A percentile compares a stretch with the other conserved stretches of the same genome.
Conservation (phyloP, 1,140 invertebrate genomes). For the Calephelis nemesis region DNA sequence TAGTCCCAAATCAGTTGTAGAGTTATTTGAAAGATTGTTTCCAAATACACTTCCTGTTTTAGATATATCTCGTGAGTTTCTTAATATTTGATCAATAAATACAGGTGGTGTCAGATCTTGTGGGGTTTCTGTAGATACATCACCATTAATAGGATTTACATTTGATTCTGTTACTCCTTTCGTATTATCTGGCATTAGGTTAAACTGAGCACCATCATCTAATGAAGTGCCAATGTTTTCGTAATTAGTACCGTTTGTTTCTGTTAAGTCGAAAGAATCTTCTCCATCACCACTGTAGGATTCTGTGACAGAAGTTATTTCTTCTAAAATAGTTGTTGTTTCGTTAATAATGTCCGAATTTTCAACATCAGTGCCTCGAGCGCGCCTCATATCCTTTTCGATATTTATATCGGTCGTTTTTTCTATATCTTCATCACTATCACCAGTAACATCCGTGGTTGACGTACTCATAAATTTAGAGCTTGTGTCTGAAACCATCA, state of each 20-base stretch:
- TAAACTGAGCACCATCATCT: background rate
- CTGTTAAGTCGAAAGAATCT: background rate
- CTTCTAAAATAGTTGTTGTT: background rate
- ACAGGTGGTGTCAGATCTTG: background rate
- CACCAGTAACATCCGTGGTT: background rate
- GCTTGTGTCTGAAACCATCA: background rate
- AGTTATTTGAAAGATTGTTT: background rate
- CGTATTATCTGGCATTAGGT: background rate
- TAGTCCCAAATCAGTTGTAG: background rate
- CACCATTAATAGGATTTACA: background rate
- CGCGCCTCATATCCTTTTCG: background rate
- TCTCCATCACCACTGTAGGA: slow-evolving; percentile 8
- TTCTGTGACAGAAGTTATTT: background rate
- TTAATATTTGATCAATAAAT: slow-evolving; percentile 3
- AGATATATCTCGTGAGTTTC: background rate
- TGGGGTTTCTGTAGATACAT: background rate
- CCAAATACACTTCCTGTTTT: background rate
- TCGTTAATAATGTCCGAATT: slow-evolving; percentile 2
- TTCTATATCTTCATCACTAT: background rate
- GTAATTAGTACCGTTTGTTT: too few relatives aligned
- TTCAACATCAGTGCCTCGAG: background rate
- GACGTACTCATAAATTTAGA: background rate
- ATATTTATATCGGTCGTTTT: background rate
- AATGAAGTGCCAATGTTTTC: background rate
- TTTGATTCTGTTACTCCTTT: background rate